Conservation (phyloP, 2,888 invertebrate genomes). For the Zygogramma bicolorata region DNA sequence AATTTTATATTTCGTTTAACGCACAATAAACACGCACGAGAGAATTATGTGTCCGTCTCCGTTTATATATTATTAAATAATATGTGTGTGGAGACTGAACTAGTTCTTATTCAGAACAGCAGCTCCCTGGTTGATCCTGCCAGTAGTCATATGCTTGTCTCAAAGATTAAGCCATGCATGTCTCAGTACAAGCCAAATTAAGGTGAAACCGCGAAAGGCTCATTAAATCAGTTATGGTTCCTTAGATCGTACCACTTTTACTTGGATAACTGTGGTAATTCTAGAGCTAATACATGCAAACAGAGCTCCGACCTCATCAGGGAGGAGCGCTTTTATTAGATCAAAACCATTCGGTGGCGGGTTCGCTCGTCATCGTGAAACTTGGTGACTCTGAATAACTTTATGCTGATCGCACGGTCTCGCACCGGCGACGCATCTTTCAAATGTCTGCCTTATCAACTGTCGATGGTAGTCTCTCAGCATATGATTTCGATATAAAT, state of each 20-base stretch:
- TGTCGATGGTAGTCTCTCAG: conserved; percentile 71
- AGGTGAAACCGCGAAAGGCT: conserved; percentile 68
- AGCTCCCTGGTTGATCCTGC: background rate
- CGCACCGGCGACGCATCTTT: conserved; percentile 72
- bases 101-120: no score
- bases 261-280: conserved; percentile 71
- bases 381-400: conserved; percentile 68
- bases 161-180: no score
- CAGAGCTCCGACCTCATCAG: background rate
- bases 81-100: no score
- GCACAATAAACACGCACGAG: no score
- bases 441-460: conserved; percentile 78
- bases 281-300: conserved; percentile 53
- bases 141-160: background rate
- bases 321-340: conserved; percentile 31
- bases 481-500: background rate
- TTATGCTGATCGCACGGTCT: conserved; percentile 64
- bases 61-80: no score
- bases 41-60: no score
- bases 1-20: no score
- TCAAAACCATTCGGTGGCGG: conserved; percentile 30
- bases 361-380: background rate
- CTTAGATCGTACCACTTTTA: conserved; percentile 67
- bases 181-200: background rate
- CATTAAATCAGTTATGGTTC: conserved; percentile 66